Evolutionary conservation across 2,113 vertebrate genomes (phyloP).

Genomic region (Oxygymnocypris stewartii): DNA sequence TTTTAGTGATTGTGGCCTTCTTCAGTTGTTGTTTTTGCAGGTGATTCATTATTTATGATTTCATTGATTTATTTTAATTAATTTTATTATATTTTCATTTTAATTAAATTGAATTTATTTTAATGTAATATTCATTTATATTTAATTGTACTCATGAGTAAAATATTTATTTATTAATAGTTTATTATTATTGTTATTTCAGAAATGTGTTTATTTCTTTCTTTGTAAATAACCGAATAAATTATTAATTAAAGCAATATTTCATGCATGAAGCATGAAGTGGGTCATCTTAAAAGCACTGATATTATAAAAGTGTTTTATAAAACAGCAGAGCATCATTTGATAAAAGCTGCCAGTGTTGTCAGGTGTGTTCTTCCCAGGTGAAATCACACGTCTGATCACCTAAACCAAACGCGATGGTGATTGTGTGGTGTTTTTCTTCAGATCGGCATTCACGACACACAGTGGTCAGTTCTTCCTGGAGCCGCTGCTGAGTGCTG

Average conservation of each 20-base stretch:
- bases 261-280: neutral
- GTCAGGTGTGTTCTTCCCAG: neutral
- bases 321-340: neutral
- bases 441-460: constrained; percentile 79
- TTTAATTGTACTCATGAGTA: too few relatives aligned
- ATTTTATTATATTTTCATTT: too few relatives aligned
- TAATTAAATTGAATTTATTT: too few relatives aligned
- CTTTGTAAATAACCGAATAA: neutral
- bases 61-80: too few relatives aligned
- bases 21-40: neutral
- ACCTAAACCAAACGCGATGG: neutral
- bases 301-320: neutral
- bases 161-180: too few relatives aligned
- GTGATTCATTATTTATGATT: neutral
- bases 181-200: neutral
- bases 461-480: constrained; percentile 92
- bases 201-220: neutral
- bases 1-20: neutral
- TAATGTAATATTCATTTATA: neutral
- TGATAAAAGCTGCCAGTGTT: neutral
- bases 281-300: neutral
- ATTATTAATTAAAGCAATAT: neutral
- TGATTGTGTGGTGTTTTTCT: constrained; percentile 20
- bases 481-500: constrained; percentile 85
- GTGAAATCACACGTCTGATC: neutral